Percentiles rank a stretch among this genome's conserved stretches.
phyloP scores from a whole-genome alignment of 2,113 vertebrate genomes.

The Tringa solitaria region DNA sequence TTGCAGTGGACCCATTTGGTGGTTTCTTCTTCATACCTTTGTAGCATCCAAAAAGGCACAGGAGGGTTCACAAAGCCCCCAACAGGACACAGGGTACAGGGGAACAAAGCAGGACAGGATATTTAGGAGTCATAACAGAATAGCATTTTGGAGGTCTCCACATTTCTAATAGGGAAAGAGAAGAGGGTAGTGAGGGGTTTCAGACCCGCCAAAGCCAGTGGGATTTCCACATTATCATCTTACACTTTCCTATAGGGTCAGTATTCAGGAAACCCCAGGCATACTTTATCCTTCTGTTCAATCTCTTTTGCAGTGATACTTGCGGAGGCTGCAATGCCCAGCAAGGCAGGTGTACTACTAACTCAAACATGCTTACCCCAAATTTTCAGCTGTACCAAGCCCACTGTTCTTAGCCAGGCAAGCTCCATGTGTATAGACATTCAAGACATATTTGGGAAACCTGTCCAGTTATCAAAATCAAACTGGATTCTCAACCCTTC shows the following conservation, averaged over 20 bases:
- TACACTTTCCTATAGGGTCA: background rate
- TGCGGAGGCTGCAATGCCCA: background rate
- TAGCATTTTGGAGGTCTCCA: background rate
- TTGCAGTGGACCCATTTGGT: background rate
- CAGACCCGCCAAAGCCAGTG: background rate
- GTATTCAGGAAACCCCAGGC: background rate
- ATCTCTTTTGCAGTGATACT: background rate
- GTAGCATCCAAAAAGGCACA: background rate
- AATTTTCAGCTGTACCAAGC: background rate
- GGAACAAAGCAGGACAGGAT: background rate
- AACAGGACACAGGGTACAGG: background rate
- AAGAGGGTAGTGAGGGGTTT: background rate
- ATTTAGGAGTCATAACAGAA: background rate
- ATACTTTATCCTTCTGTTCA: background rate
- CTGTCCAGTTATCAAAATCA: background rate
- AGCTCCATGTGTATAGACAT: background rate
- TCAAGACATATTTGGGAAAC: background rate
- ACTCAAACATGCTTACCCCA: background rate
- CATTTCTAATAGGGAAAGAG: background rate
- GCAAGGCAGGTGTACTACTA: background rate
- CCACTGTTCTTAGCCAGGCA: background rate
- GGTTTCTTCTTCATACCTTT: background rate
- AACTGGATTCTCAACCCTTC: background rate
- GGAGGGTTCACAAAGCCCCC: background rate
- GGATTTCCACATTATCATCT: background rate